Evolutionary conservation across 2,888 invertebrate genomes (phyloP), one percentile per base, ranked within the genome.

Genomic region (Cheiracanthium punctorium): DNA sequence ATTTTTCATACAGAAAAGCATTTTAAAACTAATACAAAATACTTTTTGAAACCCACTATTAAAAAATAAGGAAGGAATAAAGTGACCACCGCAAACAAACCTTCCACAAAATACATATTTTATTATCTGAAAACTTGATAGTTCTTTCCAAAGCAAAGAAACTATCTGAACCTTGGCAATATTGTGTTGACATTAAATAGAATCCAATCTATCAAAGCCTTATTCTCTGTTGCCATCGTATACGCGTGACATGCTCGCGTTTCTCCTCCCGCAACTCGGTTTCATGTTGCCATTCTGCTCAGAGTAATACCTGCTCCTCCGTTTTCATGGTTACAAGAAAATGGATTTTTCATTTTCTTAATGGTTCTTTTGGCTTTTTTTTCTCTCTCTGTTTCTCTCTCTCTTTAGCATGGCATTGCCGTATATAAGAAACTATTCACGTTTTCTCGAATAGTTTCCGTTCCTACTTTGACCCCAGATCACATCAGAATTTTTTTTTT

Each of bases 311-410:
- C 58, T 24, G 58, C 58, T 58, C 24, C 58, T 24, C 24, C 58
- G 48, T 58, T 58, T 24, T 58, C 4, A 58, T 58, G 58, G 58
- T 58, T 24, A 58, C 58, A 24, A n/a, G 58, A 58, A 58, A 58
- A 58, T 24, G 20, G 58, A 12, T 24, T 58, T 58, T 58, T 58
- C 24, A 24, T 58, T 58, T 58, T 58, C 24, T 58, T 24, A 58
- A 58, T 58, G 20, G 1, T 58, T 24, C 2, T 24, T 4, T 24
- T 20, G 12, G 24, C 2, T 7, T 24, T 58, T 24, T 58, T 58
- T 58, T n/a, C 5, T n/a, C 4, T 4, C 37, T 10, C 10, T 4
- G 37, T 10, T 37, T 37, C 5, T 58, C 24, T 5, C 12, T 58
- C 4, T 58, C 2, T 58, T 58, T n/a, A 7, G 24, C 24, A 7